phyloP scores from a whole-genome alignment of 2,113 vertebrate species.

The Chionodraco myersi region DNA sequence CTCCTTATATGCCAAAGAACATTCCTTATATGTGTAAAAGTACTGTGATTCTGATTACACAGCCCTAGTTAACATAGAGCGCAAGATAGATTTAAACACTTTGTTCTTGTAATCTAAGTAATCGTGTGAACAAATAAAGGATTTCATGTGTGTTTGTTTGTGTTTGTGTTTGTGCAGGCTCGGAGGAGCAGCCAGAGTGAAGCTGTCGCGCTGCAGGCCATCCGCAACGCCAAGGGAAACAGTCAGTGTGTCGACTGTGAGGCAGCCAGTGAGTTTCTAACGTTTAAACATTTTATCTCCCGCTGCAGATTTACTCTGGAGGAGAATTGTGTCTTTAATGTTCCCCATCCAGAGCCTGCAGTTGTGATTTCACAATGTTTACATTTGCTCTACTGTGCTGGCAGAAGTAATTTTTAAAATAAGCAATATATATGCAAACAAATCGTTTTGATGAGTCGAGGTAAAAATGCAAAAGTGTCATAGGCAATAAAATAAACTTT shows the following conservation, averaged over 20 bases:
- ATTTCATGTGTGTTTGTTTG: conserved; percentile 1
- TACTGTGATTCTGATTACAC: no score
- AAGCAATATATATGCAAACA: background rate
- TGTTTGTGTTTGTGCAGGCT: conserved; percentile 77
- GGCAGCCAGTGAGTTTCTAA: conserved; percentile 87
- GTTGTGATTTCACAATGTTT: background rate
- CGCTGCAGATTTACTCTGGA: no score
- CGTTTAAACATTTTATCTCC: background rate
- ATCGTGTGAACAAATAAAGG: background rate
- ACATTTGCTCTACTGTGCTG: background rate
- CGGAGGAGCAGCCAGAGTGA: conserved; percentile 95
- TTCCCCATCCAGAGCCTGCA: background rate
- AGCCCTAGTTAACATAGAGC: no score
- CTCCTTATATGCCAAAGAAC: no score
- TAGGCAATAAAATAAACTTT: background rate
- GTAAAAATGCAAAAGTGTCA: no score
- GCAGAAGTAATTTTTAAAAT: background rate
- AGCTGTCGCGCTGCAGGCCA: conserved; percentile 94
- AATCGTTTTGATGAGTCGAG: background rate
- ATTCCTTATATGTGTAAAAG: no score
- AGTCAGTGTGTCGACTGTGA: conserved; percentile 94
- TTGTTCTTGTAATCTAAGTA: background rate
- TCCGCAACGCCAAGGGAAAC: conserved; percentile 95
- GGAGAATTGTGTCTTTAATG: background rate
- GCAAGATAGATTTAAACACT: no score